Evolutionary conservation across 2,888 invertebrate genomes (phyloP), one percentile per base, ranked within the genome.

Genomic region (Drosophila niveifrons): DNA sequence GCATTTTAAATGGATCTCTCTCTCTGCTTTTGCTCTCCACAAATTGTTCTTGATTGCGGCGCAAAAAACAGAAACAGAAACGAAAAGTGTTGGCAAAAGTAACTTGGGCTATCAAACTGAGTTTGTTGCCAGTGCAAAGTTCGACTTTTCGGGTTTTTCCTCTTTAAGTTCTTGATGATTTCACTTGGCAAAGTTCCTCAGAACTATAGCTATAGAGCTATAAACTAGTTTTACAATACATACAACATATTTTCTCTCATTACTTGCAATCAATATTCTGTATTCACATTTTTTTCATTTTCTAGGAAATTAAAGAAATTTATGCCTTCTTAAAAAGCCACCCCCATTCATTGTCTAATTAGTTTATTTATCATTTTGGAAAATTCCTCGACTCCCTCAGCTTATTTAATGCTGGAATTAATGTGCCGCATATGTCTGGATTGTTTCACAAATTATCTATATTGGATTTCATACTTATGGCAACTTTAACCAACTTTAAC

Each of bases 401-500:
- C 17, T 28, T 39, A 31, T 48, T 62, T 43, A 29, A n/a, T 8
- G 18, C n/a, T 41, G 8, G 48, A 41, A 41, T 53, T 50, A 47
- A 28, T 56, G 51, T 56, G 52, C 59, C 43, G 46, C 44, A 75
- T 75, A 18, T 36, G 34, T 18, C 53, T 53, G 64, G 67, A 50
- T 28, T 50, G 36, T 29, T 48, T 47, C 23, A 28, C 36, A 66
- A 76, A 75, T 79, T 76, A 76, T 56, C 75, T 50, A 56, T 75
- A 79, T 75, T 78, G 52, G 44, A 53, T 78, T 64, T 62, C 39
- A 58, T 75, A 62, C 75, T 76, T 75, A 66, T 75, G 62, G 9
- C 74, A 76, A 79, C 65, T 79, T 79, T 62, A 66, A 70, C 52
- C 70, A n/a, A n/a, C n/a, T n/a, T n/a, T n/a, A n/a, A n/a, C n/a